Conservation (phyloP, 2,113 vertebrate species). For the Sardina pilchardus region DNA sequence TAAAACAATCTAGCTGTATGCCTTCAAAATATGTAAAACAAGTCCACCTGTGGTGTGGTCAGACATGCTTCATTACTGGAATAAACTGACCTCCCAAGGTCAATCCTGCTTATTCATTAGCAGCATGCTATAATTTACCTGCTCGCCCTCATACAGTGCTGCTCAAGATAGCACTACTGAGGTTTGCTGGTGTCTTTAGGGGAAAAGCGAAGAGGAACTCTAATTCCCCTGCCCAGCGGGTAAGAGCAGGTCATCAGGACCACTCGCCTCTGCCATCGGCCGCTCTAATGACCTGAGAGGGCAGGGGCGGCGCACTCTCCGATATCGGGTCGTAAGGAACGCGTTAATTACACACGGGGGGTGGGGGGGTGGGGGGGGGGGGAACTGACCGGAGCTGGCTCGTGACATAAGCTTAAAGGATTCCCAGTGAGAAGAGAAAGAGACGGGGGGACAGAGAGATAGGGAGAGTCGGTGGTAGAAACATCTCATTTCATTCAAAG, state of each 20-base stretch:
- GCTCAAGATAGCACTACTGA: not conserved
- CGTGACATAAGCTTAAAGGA: not conserved
- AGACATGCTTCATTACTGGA: not conserved
- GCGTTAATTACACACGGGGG: not conserved
- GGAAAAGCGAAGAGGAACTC: not conserved
- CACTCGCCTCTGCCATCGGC: not conserved
- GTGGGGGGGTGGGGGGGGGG: too few relatives aligned
- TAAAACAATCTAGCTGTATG: not conserved
- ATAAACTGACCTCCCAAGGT: not conserved
- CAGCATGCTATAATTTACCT: not conserved
- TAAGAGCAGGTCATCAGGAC: not conserved
- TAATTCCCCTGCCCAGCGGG: not conserved
- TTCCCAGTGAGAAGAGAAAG: not conserved
- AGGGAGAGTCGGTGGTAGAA: not conserved
- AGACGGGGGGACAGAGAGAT: not conserved
- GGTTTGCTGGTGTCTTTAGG: too few relatives aligned
- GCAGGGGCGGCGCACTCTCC: not conserved
- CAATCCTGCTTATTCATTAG: not conserved
- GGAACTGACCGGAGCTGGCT: too few relatives aligned
- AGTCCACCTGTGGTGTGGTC: not conserved
- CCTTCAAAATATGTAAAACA: not conserved
- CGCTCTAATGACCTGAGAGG: not conserved
- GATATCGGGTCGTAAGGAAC: slow-evolving; percentile 4
- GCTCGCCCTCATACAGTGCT: not conserved
- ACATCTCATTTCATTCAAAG: not conserved